Evolutionary conservation across 2,888 invertebrate genomes (phyloP), one percentile per base, ranked within the genome.

Genomic region (Chymomyza procnemis): DNA sequence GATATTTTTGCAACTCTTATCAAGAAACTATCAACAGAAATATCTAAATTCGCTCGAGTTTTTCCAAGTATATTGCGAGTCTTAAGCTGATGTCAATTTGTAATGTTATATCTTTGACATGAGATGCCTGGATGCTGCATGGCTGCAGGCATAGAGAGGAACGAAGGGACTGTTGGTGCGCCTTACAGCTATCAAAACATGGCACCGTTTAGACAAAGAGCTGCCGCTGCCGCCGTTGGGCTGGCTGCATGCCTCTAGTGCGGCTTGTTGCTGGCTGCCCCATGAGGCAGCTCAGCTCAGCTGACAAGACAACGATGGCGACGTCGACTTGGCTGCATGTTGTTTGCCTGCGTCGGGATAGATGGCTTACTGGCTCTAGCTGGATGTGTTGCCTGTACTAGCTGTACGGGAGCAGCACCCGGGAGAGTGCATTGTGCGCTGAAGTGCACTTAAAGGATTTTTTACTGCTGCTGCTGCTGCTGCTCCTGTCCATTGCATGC

Each of bases 361-460:
- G 50, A 14, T 19, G 19, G 50, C 50, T 18, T 12, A 6, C 50
- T 18, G 47, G n/a, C 4, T n/a, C n/a, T 47, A 1, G 47, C 47
- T n/a, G 47, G n/a, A 4, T n/a, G 47, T 16, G 34, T 12, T 41
- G 34, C 34, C 34, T 34, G 16, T 47, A 8, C 47, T 50, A 4
- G 16, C 16, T 50, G 16, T 1, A 8, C 50, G 16, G 16, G 56
- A 18, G 30, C 56, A 66, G 79, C 60, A 26, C 47, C 22, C 73
- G 65, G 30, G 56, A 30, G 56, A 81, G 81, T 87, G 87, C 86
- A 87, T 84, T 84, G 83, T 85, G 84, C 88, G 66, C 88, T 85
- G 72, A 80, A 84, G 83, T 85, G 83, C 83, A 84, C 83, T 84
- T 85, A 78, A 83, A 83, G 87, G 78, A 85, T 73, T 67, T 74